These are phyloP conservation scores for Fregata magnificens DNA, from an alignment of 2,113 vertebrate genomes.

Conservation along the genomic window DNA sequence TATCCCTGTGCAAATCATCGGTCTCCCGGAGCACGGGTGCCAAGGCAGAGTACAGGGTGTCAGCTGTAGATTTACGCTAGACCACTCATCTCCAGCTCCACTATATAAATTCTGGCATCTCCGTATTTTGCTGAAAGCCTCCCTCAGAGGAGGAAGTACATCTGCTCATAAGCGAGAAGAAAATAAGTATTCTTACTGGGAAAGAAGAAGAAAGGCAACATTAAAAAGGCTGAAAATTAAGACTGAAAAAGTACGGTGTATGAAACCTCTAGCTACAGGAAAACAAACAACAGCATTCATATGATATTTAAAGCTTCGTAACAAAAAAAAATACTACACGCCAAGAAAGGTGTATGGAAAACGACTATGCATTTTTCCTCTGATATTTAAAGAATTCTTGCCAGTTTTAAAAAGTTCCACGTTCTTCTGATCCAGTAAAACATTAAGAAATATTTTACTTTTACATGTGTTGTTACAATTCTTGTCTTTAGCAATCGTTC, in stretches of 20 bases:
- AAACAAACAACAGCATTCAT: not conserved
- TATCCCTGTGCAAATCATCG: not conserved
- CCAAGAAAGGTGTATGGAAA: not conserved
- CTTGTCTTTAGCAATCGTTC: not conserved
- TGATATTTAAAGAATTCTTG: not conserved
- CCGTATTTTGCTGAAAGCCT: rapidly evolving
- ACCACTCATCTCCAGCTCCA: not conserved
- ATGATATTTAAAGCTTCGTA: not conserved
- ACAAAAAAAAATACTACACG: not conserved
- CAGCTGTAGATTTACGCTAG: not conserved
- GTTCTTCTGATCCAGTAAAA: not conserved
- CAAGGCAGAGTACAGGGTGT: not conserved
- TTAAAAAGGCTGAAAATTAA: not conserved
- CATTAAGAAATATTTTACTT: not conserved
- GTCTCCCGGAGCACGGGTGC: not conserved
- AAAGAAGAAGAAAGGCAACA: not conserved
- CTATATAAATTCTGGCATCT: not conserved
- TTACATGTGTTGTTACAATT: not conserved
- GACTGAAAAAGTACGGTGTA: not conserved
- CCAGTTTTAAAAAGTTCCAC: not conserved
- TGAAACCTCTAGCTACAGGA: not conserved
- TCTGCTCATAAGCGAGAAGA: not conserved
- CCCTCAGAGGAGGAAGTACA: not conserved
- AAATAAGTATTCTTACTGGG: not conserved
- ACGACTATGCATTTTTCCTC: not conserved